These are phyloP conservation scores for Sphyrna mokarran DNA, from an alignment of 2,113 vertebrate genomes.

Conservation along the genomic window DNA sequence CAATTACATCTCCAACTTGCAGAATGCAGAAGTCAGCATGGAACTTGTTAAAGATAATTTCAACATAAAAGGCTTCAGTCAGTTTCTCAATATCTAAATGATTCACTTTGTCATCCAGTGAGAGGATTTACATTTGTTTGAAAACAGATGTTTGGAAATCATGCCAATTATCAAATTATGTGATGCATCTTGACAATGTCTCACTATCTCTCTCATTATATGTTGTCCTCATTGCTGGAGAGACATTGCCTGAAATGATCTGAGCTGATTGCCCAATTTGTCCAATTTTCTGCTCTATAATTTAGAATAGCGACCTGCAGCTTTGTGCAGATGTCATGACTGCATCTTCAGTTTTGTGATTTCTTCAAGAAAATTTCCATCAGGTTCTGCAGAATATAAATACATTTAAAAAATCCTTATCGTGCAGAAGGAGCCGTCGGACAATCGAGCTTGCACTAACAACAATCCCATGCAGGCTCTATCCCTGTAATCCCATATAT, in stretches of 20 bases:
- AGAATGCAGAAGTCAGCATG: neutral
- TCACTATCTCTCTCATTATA: neutral
- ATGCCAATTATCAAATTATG: neutral
- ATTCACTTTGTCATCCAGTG: neutral
- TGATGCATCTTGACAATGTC: neutral
- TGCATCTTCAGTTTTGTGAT: neutral
- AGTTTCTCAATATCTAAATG: neutral
- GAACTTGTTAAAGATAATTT: neutral
- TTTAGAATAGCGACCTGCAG: neutral
- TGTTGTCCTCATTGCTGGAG: neutral
- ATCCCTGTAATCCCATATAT: too few species aligned
- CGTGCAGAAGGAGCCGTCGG: too few species aligned
- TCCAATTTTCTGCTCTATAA: neutral
- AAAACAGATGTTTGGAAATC: slow-evolving; percentile 2
- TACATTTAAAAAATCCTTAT: too few species aligned
- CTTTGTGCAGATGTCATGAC: neutral
- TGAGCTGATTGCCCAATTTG: neutral
- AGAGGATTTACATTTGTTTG: neutral
- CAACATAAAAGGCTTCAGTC: neutral
- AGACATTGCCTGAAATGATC: neutral
- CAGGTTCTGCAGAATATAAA: neutral
- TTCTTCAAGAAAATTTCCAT: neutral
- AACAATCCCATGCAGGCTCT: too few species aligned
- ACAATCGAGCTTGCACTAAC: too few species aligned
- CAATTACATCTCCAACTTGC: neutral